phyloP scores from a whole-genome alignment of 1,140 invertebrate genomes.

The Meloidogyne exigua region DNA sequence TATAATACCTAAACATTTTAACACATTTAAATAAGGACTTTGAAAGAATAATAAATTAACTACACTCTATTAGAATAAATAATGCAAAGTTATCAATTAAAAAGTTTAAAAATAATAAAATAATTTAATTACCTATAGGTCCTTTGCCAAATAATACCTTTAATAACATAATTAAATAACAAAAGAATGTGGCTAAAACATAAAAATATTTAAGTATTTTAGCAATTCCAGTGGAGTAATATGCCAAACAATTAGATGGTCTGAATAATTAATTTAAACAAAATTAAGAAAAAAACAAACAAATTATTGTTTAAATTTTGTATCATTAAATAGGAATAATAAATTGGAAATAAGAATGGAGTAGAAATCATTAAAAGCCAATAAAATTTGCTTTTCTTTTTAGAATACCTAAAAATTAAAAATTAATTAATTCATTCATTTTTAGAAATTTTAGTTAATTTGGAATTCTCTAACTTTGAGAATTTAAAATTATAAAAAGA shows the following conservation, averaged over 20 bases:
- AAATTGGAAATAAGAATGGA: background rate
- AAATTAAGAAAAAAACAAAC: background rate
- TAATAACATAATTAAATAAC: slow-evolving; percentile 1
- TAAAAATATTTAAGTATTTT: background rate
- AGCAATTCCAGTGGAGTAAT: background rate
- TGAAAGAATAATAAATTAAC: too few species aligned
- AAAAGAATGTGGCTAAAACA: background rate
- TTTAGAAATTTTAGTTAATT: too few species aligned
- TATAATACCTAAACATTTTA: too few species aligned
- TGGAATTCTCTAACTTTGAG: too few species aligned
- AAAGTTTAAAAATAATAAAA: too few species aligned
- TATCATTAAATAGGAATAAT: background rate
- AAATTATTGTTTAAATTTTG: background rate
- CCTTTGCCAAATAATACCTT: background rate
- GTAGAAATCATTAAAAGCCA: background rate
- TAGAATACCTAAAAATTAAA: background rate
- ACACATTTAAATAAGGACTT: too few species aligned
- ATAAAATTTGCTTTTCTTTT: background rate
- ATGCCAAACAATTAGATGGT: background rate
- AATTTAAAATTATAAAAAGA: too few species aligned
- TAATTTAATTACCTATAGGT: background rate
- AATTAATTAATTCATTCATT: too few species aligned
- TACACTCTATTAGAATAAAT: too few species aligned
- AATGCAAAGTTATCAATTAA: too few species aligned
- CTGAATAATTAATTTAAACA: background rate